Conservation (phyloP, 2,113 vertebrate genomes). For the Cololabis saira region DNA sequence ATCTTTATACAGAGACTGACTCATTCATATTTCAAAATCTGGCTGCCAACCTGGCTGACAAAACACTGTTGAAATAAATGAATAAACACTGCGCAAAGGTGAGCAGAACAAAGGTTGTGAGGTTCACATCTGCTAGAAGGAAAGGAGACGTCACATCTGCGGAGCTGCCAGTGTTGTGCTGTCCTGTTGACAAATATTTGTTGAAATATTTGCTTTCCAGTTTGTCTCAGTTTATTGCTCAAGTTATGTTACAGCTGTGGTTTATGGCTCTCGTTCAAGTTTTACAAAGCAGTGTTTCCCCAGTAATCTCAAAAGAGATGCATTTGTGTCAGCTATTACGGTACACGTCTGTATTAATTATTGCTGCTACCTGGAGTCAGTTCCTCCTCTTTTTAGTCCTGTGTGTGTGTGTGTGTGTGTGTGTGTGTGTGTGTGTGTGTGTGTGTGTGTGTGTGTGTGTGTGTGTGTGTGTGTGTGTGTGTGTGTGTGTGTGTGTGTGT, state of each 20-base stretch:
- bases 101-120: constrained; percentile 30
- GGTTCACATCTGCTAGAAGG: constrained; percentile 45
- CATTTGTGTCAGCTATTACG: constrained; percentile 4
- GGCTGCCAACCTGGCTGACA: constrained; percentile 55
- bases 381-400: too few relatives aligned
- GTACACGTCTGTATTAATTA: constrained; percentile 6
- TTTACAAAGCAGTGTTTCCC: background rate
- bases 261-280: too few relatives aligned
- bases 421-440: too few relatives aligned
- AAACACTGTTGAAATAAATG: constrained; percentile 56
- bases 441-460: too few relatives aligned
- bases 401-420: too few relatives aligned
- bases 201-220: constrained; percentile 22
- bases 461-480: too few relatives aligned
- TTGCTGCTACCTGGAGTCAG: too few relatives aligned
- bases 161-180: constrained; percentile 10
- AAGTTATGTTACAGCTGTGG: constrained; percentile 1
- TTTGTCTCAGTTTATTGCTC: constrained; percentile 8
- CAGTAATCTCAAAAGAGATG: background rate
- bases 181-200: constrained; percentile 22
- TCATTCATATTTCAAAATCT: constrained; percentile 65
- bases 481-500: too few relatives aligned
- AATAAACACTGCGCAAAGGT: constrained; percentile 52
- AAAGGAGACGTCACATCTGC: constrained; percentile 31
- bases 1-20: constrained; percentile 56